Conservation (phyloP, 2,797 vertebrate genomes). For the Propithecus perrieri region DNA sequence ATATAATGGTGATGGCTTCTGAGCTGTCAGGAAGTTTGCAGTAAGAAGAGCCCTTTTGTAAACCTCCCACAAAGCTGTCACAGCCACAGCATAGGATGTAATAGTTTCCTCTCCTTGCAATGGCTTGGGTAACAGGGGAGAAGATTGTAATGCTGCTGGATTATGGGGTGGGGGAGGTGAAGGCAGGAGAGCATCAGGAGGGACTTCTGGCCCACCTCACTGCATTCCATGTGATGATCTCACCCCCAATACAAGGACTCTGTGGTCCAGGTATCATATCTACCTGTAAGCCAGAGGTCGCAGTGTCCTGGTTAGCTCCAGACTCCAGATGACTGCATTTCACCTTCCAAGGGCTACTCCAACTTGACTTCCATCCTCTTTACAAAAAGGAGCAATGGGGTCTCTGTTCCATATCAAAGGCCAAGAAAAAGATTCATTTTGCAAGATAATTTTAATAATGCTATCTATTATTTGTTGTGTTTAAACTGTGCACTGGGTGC, state of each 20-base stretch:
- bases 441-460: not conserved
- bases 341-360: not conserved
- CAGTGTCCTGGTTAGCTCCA: not conserved
- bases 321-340: not conserved
- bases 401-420: not conserved
- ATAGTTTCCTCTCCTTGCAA: not conserved
- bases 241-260: not conserved
- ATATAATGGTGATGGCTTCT: not conserved
- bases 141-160: not conserved
- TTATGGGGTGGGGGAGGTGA: not conserved
- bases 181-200: not conserved
- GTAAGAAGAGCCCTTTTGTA: not conserved
- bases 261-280: not conserved
- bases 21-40: slow-evolving; percentile 28
- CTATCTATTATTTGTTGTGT: not conserved
- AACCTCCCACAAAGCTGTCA: not conserved
- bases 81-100: not conserved
- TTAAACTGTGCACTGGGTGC: not conserved
- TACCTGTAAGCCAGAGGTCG: not conserved
- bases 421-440: slow-evolving; percentile 5
- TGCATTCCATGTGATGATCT: not conserved
- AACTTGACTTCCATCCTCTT: not conserved
- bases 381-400: not conserved
- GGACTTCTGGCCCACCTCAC: not conserved
- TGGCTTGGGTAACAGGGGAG: not conserved